phyloP scores from a whole-genome alignment of 64 coral and sea anemone genomes.

The Dendronephthya gigantea region DNA sequence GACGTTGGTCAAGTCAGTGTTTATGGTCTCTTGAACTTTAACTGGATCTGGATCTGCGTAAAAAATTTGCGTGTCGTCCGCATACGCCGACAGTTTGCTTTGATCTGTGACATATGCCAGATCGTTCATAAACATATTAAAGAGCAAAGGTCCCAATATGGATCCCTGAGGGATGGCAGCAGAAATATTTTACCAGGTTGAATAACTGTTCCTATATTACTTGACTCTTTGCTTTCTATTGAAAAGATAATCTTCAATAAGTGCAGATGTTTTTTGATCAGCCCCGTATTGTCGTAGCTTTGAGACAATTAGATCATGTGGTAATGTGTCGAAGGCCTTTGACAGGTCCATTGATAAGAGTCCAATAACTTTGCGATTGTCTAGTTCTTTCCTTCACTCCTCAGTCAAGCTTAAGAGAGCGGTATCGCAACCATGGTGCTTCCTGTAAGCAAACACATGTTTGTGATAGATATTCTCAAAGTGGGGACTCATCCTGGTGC shows the following conservation, averaged over 20 bases:
- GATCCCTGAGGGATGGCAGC: not conserved
- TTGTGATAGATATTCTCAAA: not conserved
- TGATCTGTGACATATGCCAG: not conserved
- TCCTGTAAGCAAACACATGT: not conserved
- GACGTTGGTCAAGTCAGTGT: not conserved
- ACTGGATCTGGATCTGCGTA: not conserved
- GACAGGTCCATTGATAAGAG: not conserved
- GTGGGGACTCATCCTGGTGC: not conserved
- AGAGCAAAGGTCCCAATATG: not conserved
- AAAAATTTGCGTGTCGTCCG: slow-evolving; percentile 29
- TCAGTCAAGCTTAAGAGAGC: not conserved
- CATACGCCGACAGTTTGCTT: slow-evolving; percentile 19
- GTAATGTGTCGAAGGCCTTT: not conserved
- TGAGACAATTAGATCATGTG: not conserved
- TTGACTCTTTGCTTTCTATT: not conserved
- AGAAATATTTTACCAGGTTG: not conserved
- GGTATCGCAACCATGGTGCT: not conserved
- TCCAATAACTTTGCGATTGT: not conserved
- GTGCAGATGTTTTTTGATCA: not conserved
- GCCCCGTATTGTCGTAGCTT: not conserved
- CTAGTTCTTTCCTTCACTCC: not conserved
- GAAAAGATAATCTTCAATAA: not conserved
- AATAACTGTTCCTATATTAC: not conserved
- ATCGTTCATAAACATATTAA: not conserved
- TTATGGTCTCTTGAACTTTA: not conserved